Conservation (phyloP, 2,113 vertebrate species). For the Beaufortia kweichowensis region DNA sequence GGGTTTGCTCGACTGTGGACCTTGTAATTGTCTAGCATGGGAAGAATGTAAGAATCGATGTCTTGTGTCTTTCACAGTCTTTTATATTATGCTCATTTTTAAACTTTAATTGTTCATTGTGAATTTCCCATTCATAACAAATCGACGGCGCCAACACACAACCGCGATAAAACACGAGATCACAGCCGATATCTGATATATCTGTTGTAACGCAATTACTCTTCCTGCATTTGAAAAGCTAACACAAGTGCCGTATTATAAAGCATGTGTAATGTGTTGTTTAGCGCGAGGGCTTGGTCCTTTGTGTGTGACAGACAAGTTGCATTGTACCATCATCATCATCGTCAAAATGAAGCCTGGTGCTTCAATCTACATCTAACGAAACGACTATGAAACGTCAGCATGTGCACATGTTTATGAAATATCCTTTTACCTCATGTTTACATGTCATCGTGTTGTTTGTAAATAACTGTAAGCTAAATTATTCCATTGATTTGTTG, state of each 20-base stretch:
- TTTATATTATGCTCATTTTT: too few species aligned
- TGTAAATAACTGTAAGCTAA: neutral
- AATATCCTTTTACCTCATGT: too few species aligned
- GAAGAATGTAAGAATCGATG: neutral
- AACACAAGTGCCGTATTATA: neutral
- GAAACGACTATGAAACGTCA: neutral
- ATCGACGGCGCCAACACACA: constrained; percentile 5
- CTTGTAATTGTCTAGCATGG: constrained; percentile 16
- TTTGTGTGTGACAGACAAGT: constrained; percentile 50
- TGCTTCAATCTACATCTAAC: neutral
- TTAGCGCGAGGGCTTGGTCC: constrained; percentile 50
- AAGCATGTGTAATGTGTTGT: constrained; percentile 20
- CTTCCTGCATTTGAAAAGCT: neutral
- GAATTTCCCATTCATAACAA: neutral
- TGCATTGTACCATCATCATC: constrained; percentile 10
- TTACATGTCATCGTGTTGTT: neutral
- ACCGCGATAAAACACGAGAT: neutral
- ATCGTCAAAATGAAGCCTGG: neutral
- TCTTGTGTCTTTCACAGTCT: neutral
- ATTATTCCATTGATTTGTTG: too few species aligned
- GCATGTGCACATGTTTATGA: neutral
- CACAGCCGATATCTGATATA: neutral
- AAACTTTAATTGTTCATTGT: neutral
- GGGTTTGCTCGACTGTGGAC: neutral
- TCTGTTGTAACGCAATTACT: neutral